phyloP scores from a whole-genome alignment of 2,113 vertebrate species.

The Turnix velox region DNA sequence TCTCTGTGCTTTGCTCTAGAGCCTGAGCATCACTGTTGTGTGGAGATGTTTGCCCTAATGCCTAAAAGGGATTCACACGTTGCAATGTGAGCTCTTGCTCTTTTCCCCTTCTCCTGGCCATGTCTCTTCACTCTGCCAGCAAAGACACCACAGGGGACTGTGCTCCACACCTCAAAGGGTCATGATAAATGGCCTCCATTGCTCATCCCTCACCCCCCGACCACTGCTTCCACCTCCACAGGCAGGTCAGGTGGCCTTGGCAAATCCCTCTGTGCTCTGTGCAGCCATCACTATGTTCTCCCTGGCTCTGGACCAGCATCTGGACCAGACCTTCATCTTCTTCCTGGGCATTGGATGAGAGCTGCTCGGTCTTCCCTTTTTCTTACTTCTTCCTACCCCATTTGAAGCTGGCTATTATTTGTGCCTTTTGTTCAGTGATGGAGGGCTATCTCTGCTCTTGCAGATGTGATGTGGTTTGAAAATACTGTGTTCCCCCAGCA shows the following conservation, averaged over 20 bases:
- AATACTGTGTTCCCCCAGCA: neutral
- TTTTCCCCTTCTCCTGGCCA: neutral
- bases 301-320: no score
- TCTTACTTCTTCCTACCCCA: neutral
- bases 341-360: neutral
- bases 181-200: neutral
- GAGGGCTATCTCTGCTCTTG: neutral
- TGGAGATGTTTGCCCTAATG: neutral
- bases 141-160: neutral
- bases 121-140: neutral
- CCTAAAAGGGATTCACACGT: neutral
- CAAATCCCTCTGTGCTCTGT: neutral
- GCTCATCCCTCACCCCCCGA: rapidly evolving
- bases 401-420: neutral
- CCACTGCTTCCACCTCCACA: neutral
- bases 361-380: neutral
- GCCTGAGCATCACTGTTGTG: neutral
- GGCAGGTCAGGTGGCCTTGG: rapidly evolving
- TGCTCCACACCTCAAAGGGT: neutral
- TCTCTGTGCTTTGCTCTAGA: neutral
- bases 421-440: neutral
- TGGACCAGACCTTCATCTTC: neutral
- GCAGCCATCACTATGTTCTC: neutral
- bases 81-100: neutral
- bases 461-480: neutral